Conservation (phyloP, 2,888 invertebrate species). For the Nomada goodeniana region DNA sequence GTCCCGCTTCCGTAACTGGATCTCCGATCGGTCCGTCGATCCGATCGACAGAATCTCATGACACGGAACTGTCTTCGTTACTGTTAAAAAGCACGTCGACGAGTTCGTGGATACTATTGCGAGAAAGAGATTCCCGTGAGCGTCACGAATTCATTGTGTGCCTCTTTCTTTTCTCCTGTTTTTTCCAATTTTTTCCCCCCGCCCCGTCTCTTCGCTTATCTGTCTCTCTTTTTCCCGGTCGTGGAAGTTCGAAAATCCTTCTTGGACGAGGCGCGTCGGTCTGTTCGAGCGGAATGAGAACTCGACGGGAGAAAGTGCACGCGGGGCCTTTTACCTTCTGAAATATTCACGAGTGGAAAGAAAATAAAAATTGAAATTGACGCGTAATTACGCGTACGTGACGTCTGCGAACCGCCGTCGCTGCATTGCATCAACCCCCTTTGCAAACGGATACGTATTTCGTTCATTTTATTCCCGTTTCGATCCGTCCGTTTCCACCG, state of each 20-base stretch:
- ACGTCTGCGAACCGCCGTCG: conserved; percentile 28
- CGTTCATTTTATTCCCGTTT: background rate
- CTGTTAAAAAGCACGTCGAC: background rate
- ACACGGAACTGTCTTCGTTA: conserved; percentile 8
- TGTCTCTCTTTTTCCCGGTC: background rate
- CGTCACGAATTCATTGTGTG: conserved; percentile 21
- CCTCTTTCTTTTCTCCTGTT: background rate
- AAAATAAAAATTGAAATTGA: conserved; percentile 55
- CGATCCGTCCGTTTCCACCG: background rate
- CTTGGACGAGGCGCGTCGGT: conserved; percentile 25
- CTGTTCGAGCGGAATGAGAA: conserved; percentile 49
- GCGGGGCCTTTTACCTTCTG: conserved; percentile 58
- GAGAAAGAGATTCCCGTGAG: background rate
- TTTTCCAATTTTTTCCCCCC: background rate
- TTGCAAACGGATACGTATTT: background rate
- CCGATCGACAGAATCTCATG: background rate
- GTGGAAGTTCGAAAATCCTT: conserved; percentile 46
- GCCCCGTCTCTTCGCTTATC: background rate
- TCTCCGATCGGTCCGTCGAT: too few species aligned
- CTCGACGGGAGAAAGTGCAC: conserved; percentile 53
- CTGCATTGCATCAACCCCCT: conserved; percentile 26
- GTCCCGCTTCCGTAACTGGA: background rate
- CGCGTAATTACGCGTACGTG: conserved; percentile 55
- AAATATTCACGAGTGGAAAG: conserved; percentile 52
- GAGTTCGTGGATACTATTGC: background rate